Evolutionary conservation across 2,113 vertebrate species (phyloP).

Genomic region (Marcusenius ussheri): DNA sequence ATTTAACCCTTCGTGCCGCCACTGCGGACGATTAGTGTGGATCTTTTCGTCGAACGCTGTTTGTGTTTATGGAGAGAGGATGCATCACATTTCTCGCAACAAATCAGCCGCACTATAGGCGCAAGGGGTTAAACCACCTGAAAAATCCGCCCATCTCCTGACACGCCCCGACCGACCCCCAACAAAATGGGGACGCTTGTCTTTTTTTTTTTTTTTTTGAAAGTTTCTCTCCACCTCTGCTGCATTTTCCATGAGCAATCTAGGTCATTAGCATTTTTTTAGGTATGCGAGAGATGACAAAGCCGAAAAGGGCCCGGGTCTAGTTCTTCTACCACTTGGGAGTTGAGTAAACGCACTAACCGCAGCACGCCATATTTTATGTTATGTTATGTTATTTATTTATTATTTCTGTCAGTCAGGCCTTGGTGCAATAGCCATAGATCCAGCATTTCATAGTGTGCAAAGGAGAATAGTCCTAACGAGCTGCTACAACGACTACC

Average conservation of each 20-base stretch:
- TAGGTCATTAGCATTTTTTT: conserved; percentile 92
- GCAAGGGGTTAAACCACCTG: not conserved
- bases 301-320: conserved; percentile 77
- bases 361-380: conserved; percentile 47
- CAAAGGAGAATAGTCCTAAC: conserved; percentile 13
- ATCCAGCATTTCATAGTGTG: conserved; percentile 24
- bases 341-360: conserved; percentile 53
- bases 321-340: conserved; percentile 51
- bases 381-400: conserved; percentile 33
- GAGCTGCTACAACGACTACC: conserved; percentile 11
- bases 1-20: not conserved
- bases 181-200: conserved; percentile 43
- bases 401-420: conserved; percentile 35
- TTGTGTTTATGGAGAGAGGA: not conserved
- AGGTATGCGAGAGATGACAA: conserved; percentile 75
- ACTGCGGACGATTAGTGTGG: not conserved
- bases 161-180: conserved; percentile 41
- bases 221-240: conserved; percentile 34
- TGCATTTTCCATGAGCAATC: conserved; percentile 77
- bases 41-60: not conserved
- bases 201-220: conserved; percentile 18
- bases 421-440: conserved; percentile 27
- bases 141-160: conserved; percentile 26
- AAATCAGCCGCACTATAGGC: not conserved
- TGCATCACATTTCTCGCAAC: not conserved